Conservation (phyloP, 2,888 invertebrate species). For the Hermaeophaga mercurialis region DNA sequence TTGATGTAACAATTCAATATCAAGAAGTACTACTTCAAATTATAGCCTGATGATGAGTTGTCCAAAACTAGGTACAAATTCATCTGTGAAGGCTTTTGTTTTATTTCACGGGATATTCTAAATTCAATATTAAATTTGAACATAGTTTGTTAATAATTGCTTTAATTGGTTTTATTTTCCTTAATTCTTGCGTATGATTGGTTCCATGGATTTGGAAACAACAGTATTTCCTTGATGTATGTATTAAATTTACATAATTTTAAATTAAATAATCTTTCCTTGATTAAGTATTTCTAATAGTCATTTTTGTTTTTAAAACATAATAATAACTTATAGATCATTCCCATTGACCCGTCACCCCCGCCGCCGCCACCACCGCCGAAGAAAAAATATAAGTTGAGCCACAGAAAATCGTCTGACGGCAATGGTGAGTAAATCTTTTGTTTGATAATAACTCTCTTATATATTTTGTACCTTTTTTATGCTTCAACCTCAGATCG, state of each 20-base stretch:
- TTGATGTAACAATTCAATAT: too few relatives aligned
- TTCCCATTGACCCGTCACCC: slow-evolving; percentile 44
- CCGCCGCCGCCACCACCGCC: slow-evolving; percentile 50
- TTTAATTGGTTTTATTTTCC: slow-evolving; percentile 4
- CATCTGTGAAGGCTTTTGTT: too few relatives aligned
- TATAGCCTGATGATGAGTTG: too few relatives aligned
- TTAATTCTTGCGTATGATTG: slow-evolving; percentile 15
- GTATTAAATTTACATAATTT: slow-evolving; percentile 11
- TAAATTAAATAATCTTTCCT: neutral
- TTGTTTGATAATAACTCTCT: too few relatives aligned
- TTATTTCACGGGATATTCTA: too few relatives aligned
- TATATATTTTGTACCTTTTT: neutral
- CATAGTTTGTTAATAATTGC: neutral
- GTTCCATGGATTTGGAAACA: slow-evolving; percentile 8
- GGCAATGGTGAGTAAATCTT: slow-evolving; percentile 45
- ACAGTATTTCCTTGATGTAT: slow-evolving; percentile 22
- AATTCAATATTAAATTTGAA: too few relatives aligned
- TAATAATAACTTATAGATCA: slow-evolving; percentile 36
- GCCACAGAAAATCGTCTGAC: slow-evolving; percentile 53
- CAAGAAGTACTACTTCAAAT: too few relatives aligned
- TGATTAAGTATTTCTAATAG: neutral
- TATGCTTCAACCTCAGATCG: slow-evolving; percentile 43
- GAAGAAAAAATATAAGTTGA: slow-evolving; percentile 54
- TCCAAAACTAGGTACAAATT: too few relatives aligned
- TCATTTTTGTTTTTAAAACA: neutral